Conservation (phyloP, 2,888 invertebrate species). For the Ormyrus rosae region DNA sequence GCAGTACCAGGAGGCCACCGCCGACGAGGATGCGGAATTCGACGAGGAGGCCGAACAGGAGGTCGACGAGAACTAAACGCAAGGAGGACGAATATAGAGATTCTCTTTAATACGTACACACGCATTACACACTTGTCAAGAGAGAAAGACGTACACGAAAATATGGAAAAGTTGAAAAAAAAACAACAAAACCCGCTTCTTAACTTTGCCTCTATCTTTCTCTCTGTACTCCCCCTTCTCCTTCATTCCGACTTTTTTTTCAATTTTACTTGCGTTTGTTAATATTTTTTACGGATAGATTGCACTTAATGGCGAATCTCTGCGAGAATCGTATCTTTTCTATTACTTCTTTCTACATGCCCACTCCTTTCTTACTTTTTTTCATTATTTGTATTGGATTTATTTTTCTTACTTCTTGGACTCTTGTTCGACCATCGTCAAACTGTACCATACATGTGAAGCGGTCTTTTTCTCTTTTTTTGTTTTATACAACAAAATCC, state of each 20-base stretch:
- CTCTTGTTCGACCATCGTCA: conserved; percentile 34
- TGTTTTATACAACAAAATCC: conserved; percentile 34
- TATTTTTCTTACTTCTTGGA: conserved; percentile 27
- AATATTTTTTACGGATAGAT: conserved; percentile 53
- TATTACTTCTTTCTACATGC: conserved; percentile 1
- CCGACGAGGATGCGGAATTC: conserved; percentile 89
- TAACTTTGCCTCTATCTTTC: conserved; percentile 51
- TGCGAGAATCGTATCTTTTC: conserved; percentile 33
- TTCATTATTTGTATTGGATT: conserved; percentile 26
- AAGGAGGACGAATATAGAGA: conserved; percentile 23
- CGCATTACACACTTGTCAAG: conserved; percentile 34
- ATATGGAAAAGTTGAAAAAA: conserved; percentile 43
- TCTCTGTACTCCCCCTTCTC: conserved; percentile 26
- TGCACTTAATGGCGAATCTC: conserved; percentile 50
- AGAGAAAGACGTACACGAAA: conserved; percentile 52
- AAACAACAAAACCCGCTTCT: conserved; percentile 39
- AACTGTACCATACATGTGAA: conserved; percentile 43
- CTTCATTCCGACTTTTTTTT: not conserved
- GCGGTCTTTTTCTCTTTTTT: conserved; percentile 38
- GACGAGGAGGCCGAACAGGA: conserved; percentile 86
- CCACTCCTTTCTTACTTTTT: conserved; percentile 1
- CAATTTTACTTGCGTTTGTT: conserved; percentile 44
- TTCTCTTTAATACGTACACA: conserved; percentile 41
- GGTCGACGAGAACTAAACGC: conserved; percentile 81
- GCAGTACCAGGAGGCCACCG: conserved; percentile 94